Base-by-base conservation (phyloP, 2,113 vertebrate species). In the Neolamprologus modestus region DNA sequence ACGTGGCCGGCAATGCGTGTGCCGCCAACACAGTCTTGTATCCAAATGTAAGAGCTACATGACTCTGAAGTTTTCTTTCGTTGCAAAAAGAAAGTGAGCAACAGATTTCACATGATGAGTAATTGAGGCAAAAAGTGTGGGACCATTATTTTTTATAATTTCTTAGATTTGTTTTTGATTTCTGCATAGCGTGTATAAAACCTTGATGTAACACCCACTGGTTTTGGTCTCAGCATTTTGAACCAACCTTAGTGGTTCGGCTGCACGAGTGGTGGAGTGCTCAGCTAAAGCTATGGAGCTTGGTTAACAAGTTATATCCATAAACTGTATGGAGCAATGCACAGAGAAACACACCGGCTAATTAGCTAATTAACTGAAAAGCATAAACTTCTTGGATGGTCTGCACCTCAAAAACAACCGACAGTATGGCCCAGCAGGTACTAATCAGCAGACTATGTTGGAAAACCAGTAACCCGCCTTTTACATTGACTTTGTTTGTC, bases 271-370 rank as follows among this genome's bases (percentile, higher is more conserved):
- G 24, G 24, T 47, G 24, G 61, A 76, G 24, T 28, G 24, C 42
- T 47, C 4, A 78, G 42, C 42, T 78, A 31, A 78, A 50, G 2
- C 3, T 78, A 12, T 0, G 16, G 5, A 50, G 9, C 24, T 47
- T 76, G 40, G 68, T 10, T 47, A 11, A 3, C 6, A 47, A 28
- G 71, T 19, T 50, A 19, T 2, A 47, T 19, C 42, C 14, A 31
- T 76, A 50, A 76, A 31, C 14, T 31, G 24, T 12, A 0, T 28
- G 16, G 40, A 0, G 4, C 16, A 47, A 28, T 47, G 24, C 24
- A 28, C 24, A 76, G 6, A 76, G 16, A 78, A 28, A 45, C 42
- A 31, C 26, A 50, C 16, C 1, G 3, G 12, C 59, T 63, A 63
- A 59, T 59, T 37, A 66, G 33, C 13, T 28, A 59, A 63, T 7